Conservation (phyloP, 2,888 invertebrate species). For the Noctuana brunneofusca region DNA sequence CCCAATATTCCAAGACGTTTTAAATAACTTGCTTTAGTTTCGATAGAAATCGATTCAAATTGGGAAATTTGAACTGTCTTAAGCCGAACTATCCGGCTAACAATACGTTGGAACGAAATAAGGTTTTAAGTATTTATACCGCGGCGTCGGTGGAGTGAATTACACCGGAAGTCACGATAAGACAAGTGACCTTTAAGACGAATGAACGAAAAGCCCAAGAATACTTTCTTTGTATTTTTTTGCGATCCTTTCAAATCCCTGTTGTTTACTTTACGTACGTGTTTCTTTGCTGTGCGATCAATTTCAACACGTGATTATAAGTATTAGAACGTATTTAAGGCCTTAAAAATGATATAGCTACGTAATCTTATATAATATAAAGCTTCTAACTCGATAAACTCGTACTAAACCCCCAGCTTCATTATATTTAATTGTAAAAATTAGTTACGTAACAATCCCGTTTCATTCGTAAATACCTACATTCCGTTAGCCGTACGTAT, state of each 20-base stretch:
- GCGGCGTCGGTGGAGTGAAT: not conserved
- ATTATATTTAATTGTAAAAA: too few relatives aligned
- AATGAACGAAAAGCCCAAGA: constrained; percentile 1
- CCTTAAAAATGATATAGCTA: too few relatives aligned
- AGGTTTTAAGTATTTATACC: not conserved
- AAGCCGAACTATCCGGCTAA: not conserved
- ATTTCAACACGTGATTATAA: too few relatives aligned
- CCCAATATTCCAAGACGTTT: too few relatives aligned
- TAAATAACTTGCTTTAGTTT: not conserved
- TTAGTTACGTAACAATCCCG: too few relatives aligned
- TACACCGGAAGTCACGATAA: not conserved
- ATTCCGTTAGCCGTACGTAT: not conserved
- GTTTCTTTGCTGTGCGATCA: too few relatives aligned
- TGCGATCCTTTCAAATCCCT: not conserved
- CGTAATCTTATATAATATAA: too few relatives aligned
- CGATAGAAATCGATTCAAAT: not conserved
- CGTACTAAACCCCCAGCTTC: too few relatives aligned
- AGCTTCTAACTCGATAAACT: too few relatives aligned
- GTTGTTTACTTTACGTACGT: too few relatives aligned
- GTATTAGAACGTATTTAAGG: too few relatives aligned
- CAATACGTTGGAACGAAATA: not conserved
- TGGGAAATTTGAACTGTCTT: not conserved
- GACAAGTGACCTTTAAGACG: constrained; percentile 1
- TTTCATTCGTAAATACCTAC: not conserved
- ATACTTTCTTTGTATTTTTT: not conserved